Conservation (phyloP, 2,888 invertebrate species). For the Drosophila vallismaia region DNA sequence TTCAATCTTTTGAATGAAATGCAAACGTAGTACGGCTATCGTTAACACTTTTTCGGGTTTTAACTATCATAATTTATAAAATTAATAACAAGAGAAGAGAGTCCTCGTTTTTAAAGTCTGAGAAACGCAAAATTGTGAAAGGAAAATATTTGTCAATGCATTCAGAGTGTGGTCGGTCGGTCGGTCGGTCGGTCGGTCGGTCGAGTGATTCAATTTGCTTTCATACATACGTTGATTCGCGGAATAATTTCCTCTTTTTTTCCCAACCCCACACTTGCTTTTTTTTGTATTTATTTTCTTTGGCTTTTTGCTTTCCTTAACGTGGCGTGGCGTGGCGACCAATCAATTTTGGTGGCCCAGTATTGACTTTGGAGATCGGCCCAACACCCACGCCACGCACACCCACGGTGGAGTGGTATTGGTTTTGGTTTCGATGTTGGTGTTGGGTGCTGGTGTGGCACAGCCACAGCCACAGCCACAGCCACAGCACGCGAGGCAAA, state of each 20-base stretch:
- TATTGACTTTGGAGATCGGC: constrained; percentile 34
- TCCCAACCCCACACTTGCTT: too few species aligned
- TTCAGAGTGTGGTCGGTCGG: background rate
- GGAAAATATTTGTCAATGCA: constrained; percentile 1
- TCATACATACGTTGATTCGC: constrained; percentile 19
- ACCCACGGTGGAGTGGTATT: background rate
- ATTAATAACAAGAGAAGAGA: too few species aligned
- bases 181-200: background rate
- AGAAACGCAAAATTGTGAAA: background rate
- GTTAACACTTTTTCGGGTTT: background rate
- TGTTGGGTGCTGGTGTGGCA: background rate
- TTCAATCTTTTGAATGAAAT: background rate
- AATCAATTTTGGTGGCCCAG: constrained; percentile 22
- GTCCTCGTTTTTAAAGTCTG: too few species aligned
- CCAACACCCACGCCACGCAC: background rate
- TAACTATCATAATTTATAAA: background rate
- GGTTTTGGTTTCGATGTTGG: background rate
- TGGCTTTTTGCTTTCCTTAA: background rate
- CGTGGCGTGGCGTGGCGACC: background rate
- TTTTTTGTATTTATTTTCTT: constrained; percentile 3
- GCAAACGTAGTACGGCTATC: background rate
- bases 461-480: too few species aligned
- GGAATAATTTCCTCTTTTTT: background rate
- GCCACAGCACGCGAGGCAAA: constrained; percentile 10
- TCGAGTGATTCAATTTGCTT: constrained; percentile 10